Percentiles rank a stretch among this genome's conserved stretches.
These are phyloP conservation scores for Pachypanchax playfairii DNA, from an alignment of 2,113 vertebrate genomes.

Conservation along the genomic window DNA sequence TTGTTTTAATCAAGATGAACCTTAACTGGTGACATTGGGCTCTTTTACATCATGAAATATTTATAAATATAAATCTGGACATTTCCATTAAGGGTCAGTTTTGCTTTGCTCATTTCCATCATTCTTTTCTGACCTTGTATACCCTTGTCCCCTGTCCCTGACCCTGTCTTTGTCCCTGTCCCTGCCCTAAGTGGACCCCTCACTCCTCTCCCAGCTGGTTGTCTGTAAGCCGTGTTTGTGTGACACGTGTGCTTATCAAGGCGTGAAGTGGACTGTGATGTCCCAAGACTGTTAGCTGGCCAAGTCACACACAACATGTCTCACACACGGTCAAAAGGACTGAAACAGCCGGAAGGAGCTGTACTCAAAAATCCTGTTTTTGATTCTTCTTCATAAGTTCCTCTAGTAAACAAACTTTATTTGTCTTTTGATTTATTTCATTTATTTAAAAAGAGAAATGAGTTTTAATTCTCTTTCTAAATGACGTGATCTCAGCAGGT, in stretches of 20 bases:
- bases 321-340: slow-evolving; percentile 18
- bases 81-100: too few species aligned
- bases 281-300: slow-evolving; percentile 23
- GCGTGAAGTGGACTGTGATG: slow-evolving; percentile 67
- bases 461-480: too few species aligned
- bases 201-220: neutral
- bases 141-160: neutral
- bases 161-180: slow-evolving; percentile 41
- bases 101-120: too few species aligned
- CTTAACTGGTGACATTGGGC: too few species aligned
- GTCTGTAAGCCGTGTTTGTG: slow-evolving; percentile 40
- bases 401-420: too few species aligned
- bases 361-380: slow-evolving; percentile 43
- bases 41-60: too few species aligned
- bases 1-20: too few species aligned
- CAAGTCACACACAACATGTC: slow-evolving; percentile 17
- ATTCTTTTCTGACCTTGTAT: neutral
- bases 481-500: too few species aligned
- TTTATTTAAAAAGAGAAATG: too few species aligned
- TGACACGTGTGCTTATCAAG: slow-evolving; percentile 53
- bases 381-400: neutral
- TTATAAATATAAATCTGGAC: too few species aligned
- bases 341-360: slow-evolving; percentile 54
- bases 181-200: slow-evolving; percentile 18
- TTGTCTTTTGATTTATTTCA: neutral